Evolutionary conservation across 2,113 vertebrate species (phyloP), one percentile per base, ranked within the genome.

Genomic region (Pogonocichla stellata): DNA sequence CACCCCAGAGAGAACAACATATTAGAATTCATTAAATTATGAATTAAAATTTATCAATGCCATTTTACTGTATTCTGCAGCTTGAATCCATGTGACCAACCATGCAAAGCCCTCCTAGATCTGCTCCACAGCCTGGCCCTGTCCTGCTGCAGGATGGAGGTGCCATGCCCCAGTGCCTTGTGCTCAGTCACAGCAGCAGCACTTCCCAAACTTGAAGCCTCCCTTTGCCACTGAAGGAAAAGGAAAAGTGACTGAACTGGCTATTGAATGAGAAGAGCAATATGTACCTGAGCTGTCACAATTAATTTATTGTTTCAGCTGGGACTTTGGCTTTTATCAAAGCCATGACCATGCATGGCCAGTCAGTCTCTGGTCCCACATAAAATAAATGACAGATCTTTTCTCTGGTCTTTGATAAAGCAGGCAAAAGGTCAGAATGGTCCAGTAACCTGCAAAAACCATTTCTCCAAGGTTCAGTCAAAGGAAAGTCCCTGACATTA

Each of bases 1-100:
- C 1, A 2, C 2, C 2, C 1, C 25, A 25, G 14, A 81, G 26
- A 73, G 4, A 65, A 11, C 12, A 57, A 16, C 4, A 1, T 10
- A 36, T 20, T 8, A 65, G 14, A 73, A 75, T 40, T 18, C 11
- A 29, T 65, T 29, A 19, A 43, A 33, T 90, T 71, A 31, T 42
- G 17, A 80, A 61, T 26, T 31, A 42, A 36, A 33, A 28, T 23
- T 28, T 60, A 60, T 23, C 58, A 42, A 5, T 7, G 15, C 2
- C 13, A 9, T 38, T 88, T 38, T 24, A 16, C 24, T 22, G 29
- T 5, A 8, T 60, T 38, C 43, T 75, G 23, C 33, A 75, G 61
- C 26, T 31, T 22, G 31, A 19, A 70, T 25, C 47, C 51, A 48
- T 2, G 3, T 26, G 29, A 58, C 7, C 47, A 50, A 26, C 3